These are phyloP conservation scores for Heliconius aoede DNA, from an alignment of 2,888 invertebrate genomes.

Conservation along the genomic window DNA sequence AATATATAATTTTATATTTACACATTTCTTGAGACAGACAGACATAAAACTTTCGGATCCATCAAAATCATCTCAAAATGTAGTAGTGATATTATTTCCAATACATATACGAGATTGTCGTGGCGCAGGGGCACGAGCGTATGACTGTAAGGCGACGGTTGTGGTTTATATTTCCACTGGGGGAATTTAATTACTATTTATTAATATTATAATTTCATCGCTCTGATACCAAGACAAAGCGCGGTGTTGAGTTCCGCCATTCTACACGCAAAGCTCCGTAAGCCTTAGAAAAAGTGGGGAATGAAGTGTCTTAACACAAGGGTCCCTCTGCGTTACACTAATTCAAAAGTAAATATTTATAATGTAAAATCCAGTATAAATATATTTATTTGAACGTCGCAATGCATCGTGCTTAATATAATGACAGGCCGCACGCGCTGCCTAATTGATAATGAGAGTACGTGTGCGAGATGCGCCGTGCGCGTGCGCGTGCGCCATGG, in stretches of 20 bases:
- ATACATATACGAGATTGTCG: too few species aligned
- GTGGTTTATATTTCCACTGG: too few species aligned
- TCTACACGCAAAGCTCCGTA: not conserved
- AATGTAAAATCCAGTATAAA: not conserved
- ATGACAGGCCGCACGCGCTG: slow-evolving; percentile 81
- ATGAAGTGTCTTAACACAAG: not conserved
- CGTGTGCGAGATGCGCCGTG: slow-evolving; percentile 64
- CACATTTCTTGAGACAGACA: too few species aligned
- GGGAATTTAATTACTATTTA: too few species aligned
- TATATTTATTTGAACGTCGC: slow-evolving; percentile 16
- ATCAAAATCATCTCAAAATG: too few species aligned
- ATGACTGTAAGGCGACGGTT: too few species aligned
- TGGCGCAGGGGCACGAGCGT: too few species aligned
- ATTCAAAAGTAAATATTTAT: not conserved
- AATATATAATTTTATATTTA: too few species aligned
- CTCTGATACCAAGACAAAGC: not conserved
- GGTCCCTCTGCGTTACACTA: too few species aligned
- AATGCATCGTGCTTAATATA: slow-evolving; percentile 72
- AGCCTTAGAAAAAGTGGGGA: not conserved
- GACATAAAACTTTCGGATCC: too few species aligned
- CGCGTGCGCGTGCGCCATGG: slow-evolving; percentile 58
- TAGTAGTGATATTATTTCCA: too few species aligned
- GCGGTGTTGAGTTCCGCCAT: not conserved
- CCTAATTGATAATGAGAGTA: slow-evolving; percentile 81
- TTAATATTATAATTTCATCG: not conserved